Conservation (phyloP, 1,140 invertebrate species). For the Drosophila oshimai region DNA sequence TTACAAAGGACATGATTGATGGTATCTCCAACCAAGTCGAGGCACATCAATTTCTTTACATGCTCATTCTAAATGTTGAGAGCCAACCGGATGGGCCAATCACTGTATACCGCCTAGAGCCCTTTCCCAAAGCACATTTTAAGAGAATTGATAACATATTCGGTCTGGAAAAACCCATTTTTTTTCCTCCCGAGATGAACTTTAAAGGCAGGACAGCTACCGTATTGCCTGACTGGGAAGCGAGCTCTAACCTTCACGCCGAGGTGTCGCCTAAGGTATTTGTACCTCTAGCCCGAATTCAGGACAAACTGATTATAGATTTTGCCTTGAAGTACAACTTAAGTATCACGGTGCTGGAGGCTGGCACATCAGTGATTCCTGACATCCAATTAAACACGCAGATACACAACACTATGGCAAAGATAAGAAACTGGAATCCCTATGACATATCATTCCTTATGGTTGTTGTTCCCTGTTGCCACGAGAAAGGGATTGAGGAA, state of each 20-base stretch:
- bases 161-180: background rate
- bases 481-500: no score
- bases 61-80: constrained; percentile 11
- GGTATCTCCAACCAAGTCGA: background rate
- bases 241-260: no score
- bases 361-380: background rate
- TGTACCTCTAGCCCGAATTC: background rate
- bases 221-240: background rate
- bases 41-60: background rate
- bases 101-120: background rate
- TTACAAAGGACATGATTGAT: background rate
- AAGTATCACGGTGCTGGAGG: background rate
- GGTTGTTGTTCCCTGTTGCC: no score
- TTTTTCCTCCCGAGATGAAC: no score
- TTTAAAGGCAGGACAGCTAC: background rate
- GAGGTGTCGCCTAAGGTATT: no score
- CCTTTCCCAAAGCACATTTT: background rate
- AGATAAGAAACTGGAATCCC: no score
- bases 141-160: background rate
- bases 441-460: no score
- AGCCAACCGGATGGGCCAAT: background rate
- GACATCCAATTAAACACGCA: no score
- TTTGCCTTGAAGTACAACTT: constrained; percentile 5
- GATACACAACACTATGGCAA: no score
- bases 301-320: background rate